Evolutionary conservation across 1,140 invertebrate species (phyloP).

Genomic region (Drosophila eugracilis): DNA sequence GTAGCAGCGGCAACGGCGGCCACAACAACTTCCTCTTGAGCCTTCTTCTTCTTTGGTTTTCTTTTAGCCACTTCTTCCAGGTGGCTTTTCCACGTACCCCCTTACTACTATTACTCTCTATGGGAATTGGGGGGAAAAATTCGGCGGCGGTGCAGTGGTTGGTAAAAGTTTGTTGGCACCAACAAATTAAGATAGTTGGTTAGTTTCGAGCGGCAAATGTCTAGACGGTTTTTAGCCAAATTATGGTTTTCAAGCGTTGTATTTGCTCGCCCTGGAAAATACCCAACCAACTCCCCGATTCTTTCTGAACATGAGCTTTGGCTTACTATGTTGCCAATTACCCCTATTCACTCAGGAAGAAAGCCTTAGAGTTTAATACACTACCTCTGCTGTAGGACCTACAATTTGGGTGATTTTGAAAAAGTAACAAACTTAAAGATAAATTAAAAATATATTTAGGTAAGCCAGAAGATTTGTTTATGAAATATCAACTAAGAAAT

Average conservation of each 20-base stretch:
- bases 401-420: too few species aligned
- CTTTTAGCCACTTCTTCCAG: slow-evolving; percentile 16
- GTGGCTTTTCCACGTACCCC: not conserved
- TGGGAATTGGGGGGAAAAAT: not conserved
- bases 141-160: slow-evolving; percentile 7
- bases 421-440: not conserved
- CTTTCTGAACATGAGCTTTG: slow-evolving; percentile 47
- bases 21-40: slow-evolving; percentile 64
- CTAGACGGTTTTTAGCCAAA: slow-evolving; percentile 82
- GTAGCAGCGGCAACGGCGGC: slow-evolving; percentile 63
- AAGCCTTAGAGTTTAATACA: not conserved
- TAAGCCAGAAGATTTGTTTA: too few species aligned
- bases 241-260: slow-evolving; percentile 76
- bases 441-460: too few species aligned
- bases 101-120: not conserved
- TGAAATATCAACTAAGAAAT: too few species aligned
- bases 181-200: slow-evolving; percentile 81
- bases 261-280: slow-evolving; percentile 18
- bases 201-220: slow-evolving; percentile 62
- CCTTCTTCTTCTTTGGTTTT: slow-evolving; percentile 25
- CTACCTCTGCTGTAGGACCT: not conserved
- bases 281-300: not conserved
- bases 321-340: slow-evolving; percentile 29
- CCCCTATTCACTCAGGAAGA: slow-evolving; percentile 4
- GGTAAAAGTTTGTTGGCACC: slow-evolving; percentile 74